Percentiles rank a stretch among this genome's conserved stretches.
Evolutionary conservation across 1,140 invertebrate genomes (phyloP).

Genomic region (Spodoptera litura): DNA sequence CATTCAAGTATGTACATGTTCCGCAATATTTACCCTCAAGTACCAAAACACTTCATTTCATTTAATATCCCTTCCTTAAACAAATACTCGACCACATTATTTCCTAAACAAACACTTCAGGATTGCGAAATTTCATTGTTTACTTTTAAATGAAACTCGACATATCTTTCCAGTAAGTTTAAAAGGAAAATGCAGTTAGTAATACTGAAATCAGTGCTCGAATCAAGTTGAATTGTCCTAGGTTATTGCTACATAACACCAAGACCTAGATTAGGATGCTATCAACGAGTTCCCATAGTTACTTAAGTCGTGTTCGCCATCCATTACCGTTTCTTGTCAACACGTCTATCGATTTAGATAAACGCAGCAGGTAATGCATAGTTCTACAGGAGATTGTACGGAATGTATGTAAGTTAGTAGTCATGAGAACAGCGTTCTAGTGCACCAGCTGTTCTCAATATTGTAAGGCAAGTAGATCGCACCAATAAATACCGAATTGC

Average conservation of each 20-base stretch:
- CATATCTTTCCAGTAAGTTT: constrained; percentile 15
- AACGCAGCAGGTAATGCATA: constrained; percentile 35
- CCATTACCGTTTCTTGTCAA: constrained; percentile 5
- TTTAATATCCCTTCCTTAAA: constrained; percentile 11
- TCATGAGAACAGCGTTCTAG: constrained; percentile 63
- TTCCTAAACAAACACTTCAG: constrained; percentile 14
- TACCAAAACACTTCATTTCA: neutral
- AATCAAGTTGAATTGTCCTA: constrained; percentile 25
- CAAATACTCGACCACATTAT: constrained; percentile 24
- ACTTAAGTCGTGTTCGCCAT: constrained; percentile 14
- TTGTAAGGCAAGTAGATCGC: constrained; percentile 63
- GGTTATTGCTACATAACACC: constrained; percentile 29
- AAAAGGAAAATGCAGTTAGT: constrained; percentile 45
- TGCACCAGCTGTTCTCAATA: constrained; percentile 65
- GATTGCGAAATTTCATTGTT: constrained; percentile 12
- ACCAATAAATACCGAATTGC: constrained; percentile 74
- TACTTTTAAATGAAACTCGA: constrained; percentile 7
- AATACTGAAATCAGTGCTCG: constrained; percentile 9
- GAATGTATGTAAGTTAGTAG: constrained; percentile 33
- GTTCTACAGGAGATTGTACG: constrained; percentile 17
- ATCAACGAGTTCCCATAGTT: constrained; percentile 7
- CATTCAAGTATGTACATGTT: constrained; percentile 20
- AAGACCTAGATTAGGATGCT: constrained; percentile 24
- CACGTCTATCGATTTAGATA: constrained; percentile 3
- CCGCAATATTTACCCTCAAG: neutral